These are phyloP conservation scores for Podilymbus podiceps DNA, from an alignment of 2,113 vertebrate species.

Conservation along the genomic window DNA sequence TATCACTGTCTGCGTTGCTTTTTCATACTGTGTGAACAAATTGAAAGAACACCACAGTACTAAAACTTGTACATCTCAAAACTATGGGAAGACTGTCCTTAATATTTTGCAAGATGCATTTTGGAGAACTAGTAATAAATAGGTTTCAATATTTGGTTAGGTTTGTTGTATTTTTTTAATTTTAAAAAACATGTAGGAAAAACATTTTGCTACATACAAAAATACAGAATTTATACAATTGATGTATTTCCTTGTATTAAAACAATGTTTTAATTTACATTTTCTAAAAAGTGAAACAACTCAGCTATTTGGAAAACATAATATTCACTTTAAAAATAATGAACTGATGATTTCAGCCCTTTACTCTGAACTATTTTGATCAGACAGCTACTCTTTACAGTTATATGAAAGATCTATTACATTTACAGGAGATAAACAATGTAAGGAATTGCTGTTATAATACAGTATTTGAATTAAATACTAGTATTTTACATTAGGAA, in stretches of 20 bases:
- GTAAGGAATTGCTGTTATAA: background rate
- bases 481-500: background rate
- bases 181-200: background rate
- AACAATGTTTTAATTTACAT: background rate
- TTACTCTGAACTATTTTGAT: background rate
- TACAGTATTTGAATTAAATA: background rate
- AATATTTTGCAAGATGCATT: constrained; percentile 13
- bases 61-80: constrained; percentile 21
- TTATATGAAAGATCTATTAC: background rate
- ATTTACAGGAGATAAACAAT: background rate
- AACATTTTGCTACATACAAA: background rate
- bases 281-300: background rate
- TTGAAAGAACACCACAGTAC: background rate
- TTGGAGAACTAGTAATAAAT: background rate
- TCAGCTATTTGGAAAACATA: background rate
- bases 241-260: background rate
- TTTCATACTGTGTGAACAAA: background rate
- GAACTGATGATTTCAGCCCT: background rate
- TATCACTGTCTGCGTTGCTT: background rate
- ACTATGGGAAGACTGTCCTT: background rate
- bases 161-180: background rate
- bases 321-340: background rate
- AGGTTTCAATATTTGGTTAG: background rate
- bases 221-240: background rate
- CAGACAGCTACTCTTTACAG: background rate